Evolutionary conservation across 2,113 vertebrate species (phyloP).

Genomic region (Oreochromis spilurus): DNA sequence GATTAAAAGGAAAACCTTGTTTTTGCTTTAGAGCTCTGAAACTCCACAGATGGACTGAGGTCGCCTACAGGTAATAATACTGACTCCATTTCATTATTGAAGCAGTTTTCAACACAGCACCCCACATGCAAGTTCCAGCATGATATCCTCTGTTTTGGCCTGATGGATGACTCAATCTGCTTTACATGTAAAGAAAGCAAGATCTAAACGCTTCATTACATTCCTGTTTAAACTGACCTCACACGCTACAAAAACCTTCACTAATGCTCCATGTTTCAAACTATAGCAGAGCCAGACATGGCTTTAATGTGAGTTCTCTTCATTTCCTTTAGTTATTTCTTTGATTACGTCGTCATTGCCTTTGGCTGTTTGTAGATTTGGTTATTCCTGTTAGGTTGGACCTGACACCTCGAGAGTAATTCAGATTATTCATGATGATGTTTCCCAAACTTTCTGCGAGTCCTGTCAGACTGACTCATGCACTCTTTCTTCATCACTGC

Average conservation of each 20-base stretch:
- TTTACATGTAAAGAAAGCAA: background rate
- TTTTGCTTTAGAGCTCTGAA: background rate
- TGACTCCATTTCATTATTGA: background rate
- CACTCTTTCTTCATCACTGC: background rate
- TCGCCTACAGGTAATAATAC: background rate
- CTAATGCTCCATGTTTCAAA: background rate
- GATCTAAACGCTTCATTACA: background rate
- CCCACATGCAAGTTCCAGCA: accelerated
- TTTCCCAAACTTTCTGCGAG: background rate
- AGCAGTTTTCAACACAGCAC: background rate
- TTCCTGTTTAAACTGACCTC: background rate
- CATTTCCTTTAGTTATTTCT: background rate
- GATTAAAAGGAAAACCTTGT: background rate
- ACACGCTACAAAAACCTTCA: background rate
- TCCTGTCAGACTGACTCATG: background rate
- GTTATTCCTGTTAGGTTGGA: too few species aligned
- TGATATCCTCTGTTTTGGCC: background rate
- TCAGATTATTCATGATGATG: background rate
- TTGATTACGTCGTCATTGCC: background rate
- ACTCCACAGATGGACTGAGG: background rate
- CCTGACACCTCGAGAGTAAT: background rate
- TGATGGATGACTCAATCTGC: background rate
- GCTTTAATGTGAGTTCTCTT: background rate
- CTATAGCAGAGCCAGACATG: background rate
- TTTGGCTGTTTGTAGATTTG: background rate